Conservation (phyloP, 2,113 vertebrate genomes). For the Bagarius yarrelli region DNA sequence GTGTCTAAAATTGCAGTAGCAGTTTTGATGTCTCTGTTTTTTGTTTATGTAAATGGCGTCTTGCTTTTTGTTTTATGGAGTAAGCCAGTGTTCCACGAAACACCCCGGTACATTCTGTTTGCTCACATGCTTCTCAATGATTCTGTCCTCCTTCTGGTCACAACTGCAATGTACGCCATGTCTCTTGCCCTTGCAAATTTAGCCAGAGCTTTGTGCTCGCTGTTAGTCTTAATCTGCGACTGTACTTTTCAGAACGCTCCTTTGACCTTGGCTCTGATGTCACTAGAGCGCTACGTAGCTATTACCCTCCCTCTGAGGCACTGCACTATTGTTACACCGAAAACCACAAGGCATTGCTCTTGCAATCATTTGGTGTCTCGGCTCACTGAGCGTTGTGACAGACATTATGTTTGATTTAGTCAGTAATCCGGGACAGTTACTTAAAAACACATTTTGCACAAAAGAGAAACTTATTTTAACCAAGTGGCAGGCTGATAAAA, state of each 20-base stretch:
- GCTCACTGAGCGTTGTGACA: constrained; percentile 36
- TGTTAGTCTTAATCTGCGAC: constrained; percentile 1
- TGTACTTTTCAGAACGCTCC: constrained; percentile 40
- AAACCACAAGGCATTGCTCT: constrained; percentile 33
- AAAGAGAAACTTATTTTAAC: constrained; percentile 30
- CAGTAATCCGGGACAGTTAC: constrained; percentile 19
- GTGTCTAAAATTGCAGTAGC: constrained; percentile 33
- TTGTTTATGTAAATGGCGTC: constrained; percentile 44
- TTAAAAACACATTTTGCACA: constrained; percentile 22
- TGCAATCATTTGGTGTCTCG: constrained; percentile 33
- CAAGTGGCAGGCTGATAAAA: constrained; percentile 46
- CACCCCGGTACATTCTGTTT: constrained; percentile 37
- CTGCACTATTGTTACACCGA: constrained; percentile 20
- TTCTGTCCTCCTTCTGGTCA: constrained; percentile 40
- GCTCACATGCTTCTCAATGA: constrained; percentile 42
- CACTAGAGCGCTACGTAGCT: constrained; percentile 60
- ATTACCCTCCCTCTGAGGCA: constrained; percentile 55
- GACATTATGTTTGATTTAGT: constrained; percentile 31
- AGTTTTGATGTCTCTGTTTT: constrained; percentile 37
- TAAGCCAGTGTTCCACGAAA: constrained; percentile 29
- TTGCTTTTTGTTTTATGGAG: constrained; percentile 43
- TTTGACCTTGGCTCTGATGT: constrained; percentile 58
- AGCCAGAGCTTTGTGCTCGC: constrained; percentile 22
- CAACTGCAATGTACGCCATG: constrained; percentile 30
- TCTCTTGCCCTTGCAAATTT: constrained; percentile 19